A percentile compares a stretch with the other conserved stretches of the same genome.
Evolutionary conservation across 2,888 invertebrate genomes (phyloP).

Genomic region (Ichneumoninae sp.): DNA sequence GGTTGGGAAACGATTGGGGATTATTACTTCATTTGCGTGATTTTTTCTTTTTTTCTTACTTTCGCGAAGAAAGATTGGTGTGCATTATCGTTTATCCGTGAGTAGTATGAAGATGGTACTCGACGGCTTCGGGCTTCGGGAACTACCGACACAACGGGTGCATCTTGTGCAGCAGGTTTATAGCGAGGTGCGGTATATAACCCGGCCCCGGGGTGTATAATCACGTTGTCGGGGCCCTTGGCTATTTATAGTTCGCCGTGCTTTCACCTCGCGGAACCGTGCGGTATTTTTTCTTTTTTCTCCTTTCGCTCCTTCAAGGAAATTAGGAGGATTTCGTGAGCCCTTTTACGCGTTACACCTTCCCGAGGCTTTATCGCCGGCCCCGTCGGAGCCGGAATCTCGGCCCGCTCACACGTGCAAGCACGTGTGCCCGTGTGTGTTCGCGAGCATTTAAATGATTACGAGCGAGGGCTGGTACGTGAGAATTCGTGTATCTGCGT

Average conservation of each 20-base stretch:
- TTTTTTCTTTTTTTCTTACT: conserved; percentile 23
- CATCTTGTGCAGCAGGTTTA: conserved; percentile 27
- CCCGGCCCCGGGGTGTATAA: conserved; percentile 47
- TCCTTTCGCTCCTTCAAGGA: conserved; percentile 25
- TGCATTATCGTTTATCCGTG: conserved; percentile 18
- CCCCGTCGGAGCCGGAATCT: conserved; percentile 33
- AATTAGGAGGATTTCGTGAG: conserved; percentile 60
- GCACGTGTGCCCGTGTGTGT: not conserved
- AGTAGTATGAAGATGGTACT: conserved; percentile 42
- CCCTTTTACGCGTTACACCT: conserved; percentile 58
- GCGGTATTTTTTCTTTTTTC: conserved; percentile 16
- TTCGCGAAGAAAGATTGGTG: not conserved
- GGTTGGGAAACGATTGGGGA: conserved; percentile 31
- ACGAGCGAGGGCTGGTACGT: conserved; percentile 1
- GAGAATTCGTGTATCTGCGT: not conserved
- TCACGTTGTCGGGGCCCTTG: conserved; percentile 44
- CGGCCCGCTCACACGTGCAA: conserved; percentile 27
- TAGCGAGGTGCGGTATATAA: conserved; percentile 11
- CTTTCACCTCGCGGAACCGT: conserved; percentile 55
- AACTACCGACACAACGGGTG: conserved; percentile 40
- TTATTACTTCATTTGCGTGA: conserved; percentile 38
- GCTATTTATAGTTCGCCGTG: conserved; percentile 61
- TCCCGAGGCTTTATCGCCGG: conserved; percentile 36
- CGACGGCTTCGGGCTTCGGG: conserved; percentile 45
- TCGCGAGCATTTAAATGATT: conserved; percentile 9